phyloP scores from a whole-genome alignment of 2,113 vertebrate species.

The Ellobius talpinus region DNA sequence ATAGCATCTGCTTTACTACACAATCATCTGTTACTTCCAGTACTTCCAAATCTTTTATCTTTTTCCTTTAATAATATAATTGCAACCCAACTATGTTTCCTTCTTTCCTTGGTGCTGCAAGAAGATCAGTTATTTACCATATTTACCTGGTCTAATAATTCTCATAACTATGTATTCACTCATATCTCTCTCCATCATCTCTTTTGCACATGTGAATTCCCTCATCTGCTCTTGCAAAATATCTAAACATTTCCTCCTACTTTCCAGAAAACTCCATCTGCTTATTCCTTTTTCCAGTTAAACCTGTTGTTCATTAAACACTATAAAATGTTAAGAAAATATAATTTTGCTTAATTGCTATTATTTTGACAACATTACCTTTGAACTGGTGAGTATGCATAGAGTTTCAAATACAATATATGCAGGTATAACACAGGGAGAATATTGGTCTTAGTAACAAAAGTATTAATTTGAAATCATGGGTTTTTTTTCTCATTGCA shows the following conservation, averaged over 20 bases:
- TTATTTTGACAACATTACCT: background rate
- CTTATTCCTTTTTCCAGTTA: conserved; percentile 17
- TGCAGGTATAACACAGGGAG: background rate
- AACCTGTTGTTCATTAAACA: conserved; percentile 14
- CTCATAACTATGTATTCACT: background rate
- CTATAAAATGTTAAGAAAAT: conserved; percentile 35
- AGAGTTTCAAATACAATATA: background rate
- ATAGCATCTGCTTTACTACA: fast-evolving
- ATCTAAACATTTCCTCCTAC: background rate
- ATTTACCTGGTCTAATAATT: background rate
- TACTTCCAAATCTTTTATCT: background rate
- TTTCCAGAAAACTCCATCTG: conserved; percentile 23
- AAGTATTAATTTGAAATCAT: background rate
- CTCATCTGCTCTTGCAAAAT: conserved; percentile 13
- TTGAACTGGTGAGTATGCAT: background rate
- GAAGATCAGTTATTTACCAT: fast-evolving
- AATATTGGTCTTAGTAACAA: background rate
- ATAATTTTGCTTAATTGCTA: conserved; percentile 30
- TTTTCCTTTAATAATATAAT: background rate
- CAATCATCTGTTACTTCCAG: background rate
- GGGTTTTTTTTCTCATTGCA: background rate
- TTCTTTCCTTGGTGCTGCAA: background rate
- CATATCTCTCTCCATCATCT: background rate
- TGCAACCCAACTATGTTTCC: background rate
- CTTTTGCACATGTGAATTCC: background rate